Percentiles rank a stretch among this genome's conserved stretches.
phyloP scores from a whole-genome alignment of 2,797 vertebrate species.

The Bufotes viridis region DNA sequence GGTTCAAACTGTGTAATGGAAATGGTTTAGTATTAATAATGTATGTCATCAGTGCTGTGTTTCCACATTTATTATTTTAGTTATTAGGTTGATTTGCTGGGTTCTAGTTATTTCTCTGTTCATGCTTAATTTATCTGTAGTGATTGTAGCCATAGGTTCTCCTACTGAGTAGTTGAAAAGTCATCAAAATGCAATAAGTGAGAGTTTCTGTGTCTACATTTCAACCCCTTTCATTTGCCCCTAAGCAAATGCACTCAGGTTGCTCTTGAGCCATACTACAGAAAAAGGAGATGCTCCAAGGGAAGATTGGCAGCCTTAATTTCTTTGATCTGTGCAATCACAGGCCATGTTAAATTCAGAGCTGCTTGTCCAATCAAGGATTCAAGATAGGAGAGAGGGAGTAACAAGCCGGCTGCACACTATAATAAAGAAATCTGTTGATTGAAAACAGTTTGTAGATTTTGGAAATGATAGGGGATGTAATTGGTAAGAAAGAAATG shows the following conservation, averaged over 20 bases:
- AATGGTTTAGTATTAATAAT: slow-evolving; percentile 21
- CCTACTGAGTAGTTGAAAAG: slow-evolving; percentile 17
- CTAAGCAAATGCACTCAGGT: slow-evolving; percentile 72
- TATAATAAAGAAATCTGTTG: slow-evolving; percentile 97
- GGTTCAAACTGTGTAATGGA: slow-evolving; percentile 22
- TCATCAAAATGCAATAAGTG: slow-evolving; percentile 59
- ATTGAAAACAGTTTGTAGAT: slow-evolving; percentile 99
- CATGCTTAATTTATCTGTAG: slow-evolving; percentile 12
- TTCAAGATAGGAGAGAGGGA: slow-evolving; percentile 84
- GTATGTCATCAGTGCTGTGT: slow-evolving; percentile 27
- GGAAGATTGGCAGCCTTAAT: slow-evolving; percentile 97
- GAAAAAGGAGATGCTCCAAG: slow-evolving; percentile 90
- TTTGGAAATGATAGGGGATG: slow-evolving; percentile 99
- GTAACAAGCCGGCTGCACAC: slow-evolving; percentile 90
- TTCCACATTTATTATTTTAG: slow-evolving; percentile 17
- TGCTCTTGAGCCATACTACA: slow-evolving; percentile 72
- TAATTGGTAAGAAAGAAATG: slow-evolving; percentile 99
- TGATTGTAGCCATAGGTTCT: slow-evolving; percentile 39
- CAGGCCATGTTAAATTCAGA: slow-evolving; percentile 94
- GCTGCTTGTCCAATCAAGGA: slow-evolving; percentile 96
- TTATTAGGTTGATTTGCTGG: slow-evolving; percentile 17
- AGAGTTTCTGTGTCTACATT: slow-evolving; percentile 66
- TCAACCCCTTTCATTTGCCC: slow-evolving; percentile 72
- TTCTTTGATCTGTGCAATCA: slow-evolving; percentile 99
- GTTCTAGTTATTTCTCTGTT: slow-evolving; percentile 26